phyloP scores from a whole-genome alignment of 2,888 invertebrate genomes.

The Lasioglossum oenotherae region DNA sequence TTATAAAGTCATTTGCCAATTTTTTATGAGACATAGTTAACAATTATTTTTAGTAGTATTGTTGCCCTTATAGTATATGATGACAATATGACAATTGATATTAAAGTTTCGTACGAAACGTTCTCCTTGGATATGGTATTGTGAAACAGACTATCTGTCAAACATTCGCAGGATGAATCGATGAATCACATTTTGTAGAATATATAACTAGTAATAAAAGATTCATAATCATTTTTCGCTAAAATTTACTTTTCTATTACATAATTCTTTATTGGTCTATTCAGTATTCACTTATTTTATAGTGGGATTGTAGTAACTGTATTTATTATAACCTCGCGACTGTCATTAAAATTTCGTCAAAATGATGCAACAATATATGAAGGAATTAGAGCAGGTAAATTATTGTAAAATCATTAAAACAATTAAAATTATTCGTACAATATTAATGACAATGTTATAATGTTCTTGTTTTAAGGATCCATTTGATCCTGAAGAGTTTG shows the following conservation, averaged over 20 bases:
- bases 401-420: constrained; percentile 8
- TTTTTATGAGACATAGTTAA: constrained; percentile 1
- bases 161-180: constrained; percentile 6
- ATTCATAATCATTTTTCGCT: background rate
- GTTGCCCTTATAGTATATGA: background rate
- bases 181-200: constrained; percentile 9
- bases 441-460: constrained; percentile 3
- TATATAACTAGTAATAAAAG: constrained; percentile 22
- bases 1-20: constrained; percentile 26
- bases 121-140: constrained; percentile 1
- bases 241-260: constrained; percentile 1
- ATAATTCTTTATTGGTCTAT: constrained; percentile 8
- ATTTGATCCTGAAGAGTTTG: constrained; percentile 98
- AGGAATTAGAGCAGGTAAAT: constrained; percentile 92
- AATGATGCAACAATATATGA: constrained; percentile 95
- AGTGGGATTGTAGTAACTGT: constrained; percentile 46
- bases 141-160: constrained; percentile 17
- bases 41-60: constrained; percentile 1
- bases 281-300: constrained; percentile 8
- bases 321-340: constrained; percentile 20
- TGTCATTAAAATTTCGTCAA: constrained; percentile 81
- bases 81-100: background rate
- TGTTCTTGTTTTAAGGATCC: constrained; percentile 90
- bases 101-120: constrained; percentile 17
- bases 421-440: background rate